Evolutionary conservation across 2,797 vertebrate genomes (phyloP).

Genomic region (Adelosebastes latens): DNA sequence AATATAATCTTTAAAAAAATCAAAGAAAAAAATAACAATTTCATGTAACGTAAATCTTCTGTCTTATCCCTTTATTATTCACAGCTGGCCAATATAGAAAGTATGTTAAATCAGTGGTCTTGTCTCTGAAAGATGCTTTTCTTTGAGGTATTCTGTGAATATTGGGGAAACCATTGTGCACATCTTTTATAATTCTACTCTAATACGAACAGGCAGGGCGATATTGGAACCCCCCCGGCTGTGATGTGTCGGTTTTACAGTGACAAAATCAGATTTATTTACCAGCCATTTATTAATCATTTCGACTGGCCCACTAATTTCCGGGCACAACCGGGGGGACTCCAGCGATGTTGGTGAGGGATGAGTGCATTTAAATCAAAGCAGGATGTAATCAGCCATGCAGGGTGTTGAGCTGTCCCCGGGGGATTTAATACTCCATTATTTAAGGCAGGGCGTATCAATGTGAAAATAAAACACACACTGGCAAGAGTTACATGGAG

Average conservation of each 20-base stretch:
- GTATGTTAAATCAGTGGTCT: background rate
- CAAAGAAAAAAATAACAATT: background rate
- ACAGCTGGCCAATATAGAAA: background rate
- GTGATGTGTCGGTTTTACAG: constrained; percentile 33
- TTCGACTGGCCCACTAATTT: constrained; percentile 67
- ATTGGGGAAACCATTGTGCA: background rate
- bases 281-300: constrained; percentile 73
- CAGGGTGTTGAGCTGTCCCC: constrained; percentile 61
- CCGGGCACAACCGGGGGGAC: constrained; percentile 48
- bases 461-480: constrained; percentile 60
- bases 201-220: constrained; percentile 2
- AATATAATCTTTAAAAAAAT: background rate
- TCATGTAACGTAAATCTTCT: background rate
- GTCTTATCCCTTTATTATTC: background rate
- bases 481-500: constrained; percentile 16
- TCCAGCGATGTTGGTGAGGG: constrained; percentile 72
- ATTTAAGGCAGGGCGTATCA: constrained; percentile 64
- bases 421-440: constrained; percentile 65
- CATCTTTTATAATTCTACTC: background rate
- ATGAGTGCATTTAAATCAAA: constrained; percentile 80
- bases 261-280: constrained; percentile 70
- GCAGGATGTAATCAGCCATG: constrained; percentile 77
- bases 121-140: background rate
- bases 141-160: background rate
- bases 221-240: constrained; percentile 1